Percentiles rank a stretch among this genome's conserved stretches.
Conservation (phyloP, 2,797 vertebrate species). For the Pristis pectinata region DNA sequence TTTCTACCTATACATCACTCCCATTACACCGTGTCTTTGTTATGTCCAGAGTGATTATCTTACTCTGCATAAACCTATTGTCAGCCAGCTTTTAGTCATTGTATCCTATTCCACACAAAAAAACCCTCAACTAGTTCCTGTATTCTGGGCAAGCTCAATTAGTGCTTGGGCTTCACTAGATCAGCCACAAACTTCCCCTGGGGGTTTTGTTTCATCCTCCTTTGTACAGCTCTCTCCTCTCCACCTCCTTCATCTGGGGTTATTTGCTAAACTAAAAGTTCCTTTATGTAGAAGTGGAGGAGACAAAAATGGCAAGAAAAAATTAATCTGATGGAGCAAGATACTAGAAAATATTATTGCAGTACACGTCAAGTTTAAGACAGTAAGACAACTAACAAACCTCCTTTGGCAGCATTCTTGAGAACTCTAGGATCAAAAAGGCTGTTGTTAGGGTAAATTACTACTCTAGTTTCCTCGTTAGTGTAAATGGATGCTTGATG, state of each 20-base stretch:
- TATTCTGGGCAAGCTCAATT: too few relatives aligned
- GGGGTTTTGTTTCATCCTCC: too few relatives aligned
- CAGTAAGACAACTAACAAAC: background rate
- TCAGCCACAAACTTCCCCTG: too few relatives aligned
- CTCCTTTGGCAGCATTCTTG: background rate
- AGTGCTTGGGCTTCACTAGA: too few relatives aligned
- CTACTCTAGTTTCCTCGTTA: background rate
- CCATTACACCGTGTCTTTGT: too few relatives aligned
- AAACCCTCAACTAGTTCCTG: too few relatives aligned
- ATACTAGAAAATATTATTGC: background rate
- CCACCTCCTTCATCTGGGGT: background rate
- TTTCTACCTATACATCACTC: too few relatives aligned
- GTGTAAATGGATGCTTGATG: too few relatives aligned
- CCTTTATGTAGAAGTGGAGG: background rate
- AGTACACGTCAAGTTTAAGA: background rate
- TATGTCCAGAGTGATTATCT: background rate
- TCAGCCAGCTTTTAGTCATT: background rate
- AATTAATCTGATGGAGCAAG: background rate
- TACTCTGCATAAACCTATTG: background rate
- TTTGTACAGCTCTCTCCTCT: too few relatives aligned
- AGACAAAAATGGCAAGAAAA: background rate
- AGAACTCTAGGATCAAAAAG: background rate
- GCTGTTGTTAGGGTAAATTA: background rate
- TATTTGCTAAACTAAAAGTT: background rate
- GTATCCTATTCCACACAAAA: too few relatives aligned